Evolutionary conservation across 2,113 vertebrate genomes (phyloP).

Genomic region (Asarcornis scutulata): DNA sequence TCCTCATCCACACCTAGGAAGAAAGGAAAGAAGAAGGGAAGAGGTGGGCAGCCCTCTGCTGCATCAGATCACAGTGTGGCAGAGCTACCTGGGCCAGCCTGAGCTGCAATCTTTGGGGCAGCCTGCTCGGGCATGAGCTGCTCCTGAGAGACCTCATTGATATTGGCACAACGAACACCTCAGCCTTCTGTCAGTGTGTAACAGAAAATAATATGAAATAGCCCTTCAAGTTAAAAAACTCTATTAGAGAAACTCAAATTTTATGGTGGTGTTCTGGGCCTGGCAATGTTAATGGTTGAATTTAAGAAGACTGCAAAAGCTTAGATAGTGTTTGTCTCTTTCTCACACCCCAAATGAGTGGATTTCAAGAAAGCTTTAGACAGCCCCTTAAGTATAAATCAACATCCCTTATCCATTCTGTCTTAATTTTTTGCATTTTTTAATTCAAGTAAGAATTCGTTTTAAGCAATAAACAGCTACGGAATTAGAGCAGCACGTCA

Average conservation of each 20-base stretch:
- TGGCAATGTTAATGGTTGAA: accelerated
- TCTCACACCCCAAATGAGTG: background rate
- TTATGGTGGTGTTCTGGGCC: background rate
- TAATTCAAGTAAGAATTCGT: background rate
- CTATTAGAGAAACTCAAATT: background rate
- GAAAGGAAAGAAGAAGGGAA: background rate
- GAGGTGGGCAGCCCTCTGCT: background rate
- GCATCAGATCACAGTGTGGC: accelerated
- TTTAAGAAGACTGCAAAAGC: background rate
- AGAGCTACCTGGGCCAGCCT: background rate
- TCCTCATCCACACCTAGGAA: background rate
- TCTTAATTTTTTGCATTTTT: background rate
- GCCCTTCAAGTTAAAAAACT: background rate
- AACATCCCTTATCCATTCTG: background rate
- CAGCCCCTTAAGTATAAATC: background rate
- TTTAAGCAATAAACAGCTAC: background rate
- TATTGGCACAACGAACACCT: background rate
- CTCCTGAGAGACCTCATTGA: background rate
- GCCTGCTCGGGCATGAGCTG: background rate
- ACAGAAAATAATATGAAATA: background rate
- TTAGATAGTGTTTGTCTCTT: background rate
- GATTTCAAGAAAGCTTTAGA: background rate
- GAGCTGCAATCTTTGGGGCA: background rate
- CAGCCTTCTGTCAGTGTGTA: background rate
- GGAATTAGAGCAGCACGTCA: background rate